Evolutionary conservation across 2,797 vertebrate genomes (phyloP).

Genomic region (Champsocephalus esox): DNA sequence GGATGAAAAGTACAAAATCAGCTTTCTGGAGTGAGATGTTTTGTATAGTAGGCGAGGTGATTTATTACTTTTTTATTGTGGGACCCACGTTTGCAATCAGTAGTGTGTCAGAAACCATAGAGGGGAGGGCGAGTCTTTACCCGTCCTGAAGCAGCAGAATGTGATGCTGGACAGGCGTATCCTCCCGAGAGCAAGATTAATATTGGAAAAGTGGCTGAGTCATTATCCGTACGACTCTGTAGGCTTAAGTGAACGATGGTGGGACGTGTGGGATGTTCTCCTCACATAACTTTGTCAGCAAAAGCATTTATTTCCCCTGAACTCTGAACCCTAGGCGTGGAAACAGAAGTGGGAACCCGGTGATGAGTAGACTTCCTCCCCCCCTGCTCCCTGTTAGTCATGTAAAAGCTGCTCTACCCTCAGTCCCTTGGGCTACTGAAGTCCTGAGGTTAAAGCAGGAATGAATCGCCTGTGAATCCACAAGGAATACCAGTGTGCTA

Average conservation of each 20-base stretch:
- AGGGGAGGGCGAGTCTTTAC: conserved; percentile 50
- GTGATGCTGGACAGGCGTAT: conserved; percentile 43
- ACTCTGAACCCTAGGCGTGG: conserved; percentile 57
- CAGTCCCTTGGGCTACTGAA: conserved; percentile 58
- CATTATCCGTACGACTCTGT: conserved; percentile 23
- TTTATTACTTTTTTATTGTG: conserved; percentile 46
- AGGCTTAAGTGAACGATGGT: conserved; percentile 33
- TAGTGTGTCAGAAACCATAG: conserved; percentile 42
- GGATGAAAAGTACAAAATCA: conserved; percentile 49
- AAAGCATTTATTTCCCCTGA: conserved; percentile 68
- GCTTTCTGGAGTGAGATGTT: conserved; percentile 46
- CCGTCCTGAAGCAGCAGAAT: conserved; percentile 47
- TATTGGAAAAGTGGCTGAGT: conserved; percentile 46
- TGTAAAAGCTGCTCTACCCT: conserved; percentile 58
- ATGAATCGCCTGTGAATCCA: conserved; percentile 54
- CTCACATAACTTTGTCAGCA: conserved; percentile 68
- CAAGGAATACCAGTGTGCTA: conserved; percentile 56
- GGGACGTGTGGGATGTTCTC: conserved; percentile 54
- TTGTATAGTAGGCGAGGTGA: conserved; percentile 26
- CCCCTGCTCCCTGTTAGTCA: conserved; percentile 36
- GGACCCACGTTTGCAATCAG: conserved; percentile 28
- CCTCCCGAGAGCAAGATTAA: conserved; percentile 49
- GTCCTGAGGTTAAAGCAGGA: conserved; percentile 51
- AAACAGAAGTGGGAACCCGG: conserved; percentile 75
- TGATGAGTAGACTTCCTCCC: conserved; percentile 46